Conservation (phyloP, 1,140 invertebrate species). For the Coenobita brevimanus region DNA sequence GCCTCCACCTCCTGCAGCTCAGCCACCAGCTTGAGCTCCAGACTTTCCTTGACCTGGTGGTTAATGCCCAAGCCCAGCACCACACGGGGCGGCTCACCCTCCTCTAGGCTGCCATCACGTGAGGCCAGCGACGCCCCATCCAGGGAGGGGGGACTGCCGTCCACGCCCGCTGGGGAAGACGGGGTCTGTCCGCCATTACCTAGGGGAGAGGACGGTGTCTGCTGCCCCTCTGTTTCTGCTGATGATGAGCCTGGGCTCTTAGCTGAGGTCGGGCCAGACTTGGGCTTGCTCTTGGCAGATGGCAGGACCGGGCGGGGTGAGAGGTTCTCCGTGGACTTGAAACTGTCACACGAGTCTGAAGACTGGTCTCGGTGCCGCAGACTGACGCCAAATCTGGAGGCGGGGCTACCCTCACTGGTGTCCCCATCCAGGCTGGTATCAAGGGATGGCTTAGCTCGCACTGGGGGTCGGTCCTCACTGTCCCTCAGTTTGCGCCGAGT, state of each 20-base stretch:
- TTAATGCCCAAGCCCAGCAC: slow-evolving; percentile 54
- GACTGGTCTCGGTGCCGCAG: slow-evolving; percentile 80
- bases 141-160: slow-evolving; percentile 52
- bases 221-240: slow-evolving; percentile 73
- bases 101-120: slow-evolving; percentile 62
- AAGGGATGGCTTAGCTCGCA: slow-evolving; percentile 60
- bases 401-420: slow-evolving; percentile 81
- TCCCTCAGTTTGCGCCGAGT: slow-evolving; percentile 52
- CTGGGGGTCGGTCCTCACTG: slow-evolving; percentile 61
- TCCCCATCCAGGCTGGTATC: slow-evolving; percentile 78
- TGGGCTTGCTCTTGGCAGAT: slow-evolving; percentile 43
- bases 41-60: slow-evolving; percentile 55
- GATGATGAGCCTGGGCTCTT: slow-evolving; percentile 72
- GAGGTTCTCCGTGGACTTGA: slow-evolving; percentile 72
- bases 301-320: slow-evolving; percentile 51
- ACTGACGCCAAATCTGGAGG: slow-evolving; percentile 82
- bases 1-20: slow-evolving; percentile 39
- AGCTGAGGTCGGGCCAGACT: slow-evolving; percentile 69
- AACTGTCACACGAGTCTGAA: slow-evolving; percentile 78
- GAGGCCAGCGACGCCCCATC: slow-evolving; percentile 55
- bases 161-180: slow-evolving; percentile 34
- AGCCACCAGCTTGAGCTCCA: slow-evolving; percentile 52
- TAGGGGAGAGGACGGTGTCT: slow-evolving; percentile 70
- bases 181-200: slow-evolving; percentile 55
- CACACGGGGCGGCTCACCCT: slow-evolving; percentile 44